Conservation (phyloP, 2,797 vertebrate genomes). For the Pipistrellus nathusii region DNA sequence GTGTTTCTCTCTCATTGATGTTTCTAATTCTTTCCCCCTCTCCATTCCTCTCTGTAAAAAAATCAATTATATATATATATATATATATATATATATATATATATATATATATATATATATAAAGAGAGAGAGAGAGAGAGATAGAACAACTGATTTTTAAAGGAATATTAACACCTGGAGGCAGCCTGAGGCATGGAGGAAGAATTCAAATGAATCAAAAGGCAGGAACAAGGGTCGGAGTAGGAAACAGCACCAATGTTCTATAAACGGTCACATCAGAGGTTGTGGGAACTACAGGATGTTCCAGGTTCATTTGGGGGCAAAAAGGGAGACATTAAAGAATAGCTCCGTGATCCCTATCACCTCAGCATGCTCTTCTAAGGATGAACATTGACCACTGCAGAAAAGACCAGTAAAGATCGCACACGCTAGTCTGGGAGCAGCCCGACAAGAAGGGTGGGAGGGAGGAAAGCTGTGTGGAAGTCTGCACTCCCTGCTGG, state of each 20-base stretch:
- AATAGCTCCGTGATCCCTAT: neutral
- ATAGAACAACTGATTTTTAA: conserved; percentile 18
- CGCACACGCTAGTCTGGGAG: neutral
- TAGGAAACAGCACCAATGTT: neutral
- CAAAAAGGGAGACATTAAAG: neutral
- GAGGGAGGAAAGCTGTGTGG: neutral
- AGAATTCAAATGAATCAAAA: neutral
- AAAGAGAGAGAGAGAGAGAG: no score
- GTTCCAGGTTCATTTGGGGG: neutral
- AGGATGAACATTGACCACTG: neutral
- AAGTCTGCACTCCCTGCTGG: conserved; percentile 17
- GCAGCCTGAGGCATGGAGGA: neutral
- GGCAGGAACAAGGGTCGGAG: neutral
- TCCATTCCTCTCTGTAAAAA: no score
- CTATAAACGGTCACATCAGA: neutral
- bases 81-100: no score
- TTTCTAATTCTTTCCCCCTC: no score
- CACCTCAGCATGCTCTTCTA: neutral
- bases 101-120: no score
- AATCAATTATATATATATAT: no score
- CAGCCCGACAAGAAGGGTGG: neutral
- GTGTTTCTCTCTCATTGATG: no score
- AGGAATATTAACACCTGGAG: conserved; percentile 23
- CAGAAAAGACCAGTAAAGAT: neutral
- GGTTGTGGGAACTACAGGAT: neutral